Base-by-base conservation (phyloP, 2,113 vertebrate species). In the Pantherophis guttatus region DNA sequence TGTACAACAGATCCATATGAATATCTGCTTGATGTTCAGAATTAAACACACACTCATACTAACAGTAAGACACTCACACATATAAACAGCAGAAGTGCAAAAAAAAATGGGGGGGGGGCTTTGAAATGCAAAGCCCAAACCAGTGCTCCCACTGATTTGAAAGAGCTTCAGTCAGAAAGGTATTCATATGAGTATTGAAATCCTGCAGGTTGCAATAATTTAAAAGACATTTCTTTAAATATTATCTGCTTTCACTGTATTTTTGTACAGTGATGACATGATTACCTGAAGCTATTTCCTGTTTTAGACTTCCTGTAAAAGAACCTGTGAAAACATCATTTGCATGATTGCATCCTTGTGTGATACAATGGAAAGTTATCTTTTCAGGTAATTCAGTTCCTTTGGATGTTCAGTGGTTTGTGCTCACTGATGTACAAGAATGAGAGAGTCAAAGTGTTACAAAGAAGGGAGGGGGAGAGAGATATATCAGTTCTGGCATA, bases 381-480 rank as follows among this genome's bases (percentile, higher is more conserved):
- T 95, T 96, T 96, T 94, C 0, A 0, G 53, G 88, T 90, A 92
- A 94, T 93, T 94, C 89, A 93, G 88, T 96, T 94, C 93, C 86
- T 94, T 90, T 94, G 93, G 52, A 81, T 96, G 54, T 87, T 95
- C 0, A 1, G 91, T 95, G 94, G 95, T 96, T 96, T 94, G 94
- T 88, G 93, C 94, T 93, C 91, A 88, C 1, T 0, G 0, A 29
- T 13, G 0, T 70, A 90, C 48, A 88, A 95, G 93, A 89, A 87
- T 96, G 91, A 92, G 88, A 94, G 91, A 93, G 92, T 94, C 55
- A 48, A 88, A 81, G 55, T 94, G 89, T 53, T 44, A 1, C 70
- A 94, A 62, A 29, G 50, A 26, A 54, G 92, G 50, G 62, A 29
- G 87, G 33, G 89, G 94, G 93, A 94, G 50, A 86, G 93, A 89